phyloP scores from a whole-genome alignment of 30 jellyfish, hydroid and myxozoan genomes.

The Cassiopea xamachana region DNA sequence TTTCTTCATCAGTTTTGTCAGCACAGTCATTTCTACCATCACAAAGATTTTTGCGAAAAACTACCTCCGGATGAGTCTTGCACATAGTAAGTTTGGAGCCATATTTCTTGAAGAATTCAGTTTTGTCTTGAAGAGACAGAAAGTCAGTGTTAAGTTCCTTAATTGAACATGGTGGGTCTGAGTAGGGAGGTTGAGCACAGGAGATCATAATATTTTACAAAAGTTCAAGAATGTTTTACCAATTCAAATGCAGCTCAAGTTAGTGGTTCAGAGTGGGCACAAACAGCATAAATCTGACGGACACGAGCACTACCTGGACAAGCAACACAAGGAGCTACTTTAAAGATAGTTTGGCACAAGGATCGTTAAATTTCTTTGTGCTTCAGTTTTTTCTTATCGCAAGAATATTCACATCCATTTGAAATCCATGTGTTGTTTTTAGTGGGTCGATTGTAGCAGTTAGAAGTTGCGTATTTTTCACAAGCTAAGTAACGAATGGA shows the following conservation, averaged over 20 bases:
- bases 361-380: slow-evolving; percentile 11
- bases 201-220: too few species aligned
- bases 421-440: slow-evolving; percentile 33
- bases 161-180: too few species aligned
- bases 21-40: slow-evolving; percentile 48
- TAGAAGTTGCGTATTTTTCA: slow-evolving; percentile 28
- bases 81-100: slow-evolving; percentile 34
- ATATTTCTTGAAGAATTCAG: slow-evolving; percentile 23
- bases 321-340: slow-evolving; percentile 12
- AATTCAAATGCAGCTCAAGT: too few species aligned
- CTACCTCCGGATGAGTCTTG: slow-evolving; percentile 36
- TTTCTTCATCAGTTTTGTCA: slow-evolving; percentile 51
- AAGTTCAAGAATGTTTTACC: too few species aligned
- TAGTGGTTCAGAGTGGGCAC: too few species aligned
- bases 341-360: slow-evolving; percentile 61
- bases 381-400: slow-evolving; percentile 8
- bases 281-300: too few species aligned
- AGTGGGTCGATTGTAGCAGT: slow-evolving; percentile 38
- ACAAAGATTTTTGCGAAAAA: slow-evolving; percentile 48
- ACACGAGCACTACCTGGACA: slow-evolving; percentile 49
- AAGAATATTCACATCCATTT: slow-evolving; percentile 64
- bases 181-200: too few species aligned
- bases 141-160: neutral
- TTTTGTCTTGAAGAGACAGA: slow-evolving; percentile 9
- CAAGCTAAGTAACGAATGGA: neutral